A percentile compares a stretch with the other conserved stretches of the same genome.
Conservation (phyloP, 2,888 invertebrate species). For the Luffia ferchaultella region DNA sequence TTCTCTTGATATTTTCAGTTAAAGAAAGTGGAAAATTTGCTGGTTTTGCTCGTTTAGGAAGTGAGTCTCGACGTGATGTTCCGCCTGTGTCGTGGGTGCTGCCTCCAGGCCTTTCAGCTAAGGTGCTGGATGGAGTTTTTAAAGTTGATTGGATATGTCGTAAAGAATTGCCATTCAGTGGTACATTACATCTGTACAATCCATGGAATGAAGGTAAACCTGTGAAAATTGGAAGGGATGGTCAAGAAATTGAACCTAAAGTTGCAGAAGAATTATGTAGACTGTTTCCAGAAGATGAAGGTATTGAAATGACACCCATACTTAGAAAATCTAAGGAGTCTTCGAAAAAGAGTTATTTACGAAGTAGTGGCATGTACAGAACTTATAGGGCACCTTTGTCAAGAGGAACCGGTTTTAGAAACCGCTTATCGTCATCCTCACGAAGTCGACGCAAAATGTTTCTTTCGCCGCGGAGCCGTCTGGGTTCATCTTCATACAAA, state of each 20-base stretch:
- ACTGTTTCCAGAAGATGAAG: constrained; percentile 92
- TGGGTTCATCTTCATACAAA: constrained; percentile 61
- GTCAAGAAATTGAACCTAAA: constrained; percentile 96
- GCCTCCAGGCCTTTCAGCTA: constrained; percentile 91
- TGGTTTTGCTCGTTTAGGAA: constrained; percentile 91
- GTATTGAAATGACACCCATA: constrained; percentile 88
- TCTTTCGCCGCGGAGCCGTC: constrained; percentile 69
- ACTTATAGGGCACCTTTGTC: constrained; percentile 54
- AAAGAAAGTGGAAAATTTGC: constrained; percentile 97
- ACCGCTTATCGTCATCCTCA: constrained; percentile 54
- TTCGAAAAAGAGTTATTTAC: constrained; percentile 69
- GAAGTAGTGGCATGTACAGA: constrained; percentile 59
- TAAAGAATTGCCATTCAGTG: constrained; percentile 91
- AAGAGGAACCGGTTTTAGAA: constrained; percentile 55
- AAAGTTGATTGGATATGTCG: constrained; percentile 97
- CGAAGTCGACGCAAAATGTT: constrained; percentile 70
- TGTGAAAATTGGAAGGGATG: constrained; percentile 98
- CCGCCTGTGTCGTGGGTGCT: constrained; percentile 93
- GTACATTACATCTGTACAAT: constrained; percentile 92
- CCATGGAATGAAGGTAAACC: constrained; percentile 99
- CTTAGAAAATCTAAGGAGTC: constrained; percentile 86
- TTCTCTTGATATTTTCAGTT: constrained; percentile 94
- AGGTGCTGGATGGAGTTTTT: constrained; percentile 95
- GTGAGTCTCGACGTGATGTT: constrained; percentile 89
- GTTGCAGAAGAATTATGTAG: constrained; percentile 95